These are phyloP conservation scores for Octonoba sinensis DNA, from an alignment of 2,888 invertebrate species.

Conservation along the genomic window DNA sequence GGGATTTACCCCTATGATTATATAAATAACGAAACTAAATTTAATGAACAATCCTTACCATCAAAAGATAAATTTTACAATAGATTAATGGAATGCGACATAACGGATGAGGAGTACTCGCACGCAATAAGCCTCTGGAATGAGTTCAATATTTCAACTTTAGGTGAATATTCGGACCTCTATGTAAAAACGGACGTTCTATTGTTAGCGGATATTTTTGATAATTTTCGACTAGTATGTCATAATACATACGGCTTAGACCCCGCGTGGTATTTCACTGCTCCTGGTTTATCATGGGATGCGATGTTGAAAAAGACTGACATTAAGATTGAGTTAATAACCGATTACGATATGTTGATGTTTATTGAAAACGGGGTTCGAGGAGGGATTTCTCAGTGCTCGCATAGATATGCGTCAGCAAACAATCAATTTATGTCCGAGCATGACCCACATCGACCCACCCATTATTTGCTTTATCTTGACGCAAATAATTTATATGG, in stretches of 20 bases:
- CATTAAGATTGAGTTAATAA: conserved; percentile 67
- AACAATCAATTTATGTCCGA: conserved; percentile 41
- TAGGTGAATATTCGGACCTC: too few relatives aligned
- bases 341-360: conserved; percentile 67
- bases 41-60: conserved; percentile 67
- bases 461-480: neutral
- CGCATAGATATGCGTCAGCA: conserved; percentile 30
- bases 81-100: conserved; percentile 38
- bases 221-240: too few relatives aligned
- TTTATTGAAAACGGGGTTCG: conserved; percentile 66
- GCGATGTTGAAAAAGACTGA: conserved; percentile 68
- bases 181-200: too few relatives aligned
- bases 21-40: conserved; percentile 67
- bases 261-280: conserved; percentile 65
- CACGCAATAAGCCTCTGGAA: too few relatives aligned
- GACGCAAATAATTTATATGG: conserved; percentile 8
- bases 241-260: conserved; percentile 67
- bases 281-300: conserved; percentile 69
- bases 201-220: too few relatives aligned
- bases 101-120: too few relatives aligned
- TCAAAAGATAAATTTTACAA: conserved; percentile 65
- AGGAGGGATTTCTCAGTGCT: conserved; percentile 56
- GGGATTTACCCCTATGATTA: conserved; percentile 69
- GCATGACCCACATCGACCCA: neutral
- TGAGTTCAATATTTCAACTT: too few relatives aligned